Conservation (phyloP, 2,113 vertebrate species). For the Rhineura floridana region DNA sequence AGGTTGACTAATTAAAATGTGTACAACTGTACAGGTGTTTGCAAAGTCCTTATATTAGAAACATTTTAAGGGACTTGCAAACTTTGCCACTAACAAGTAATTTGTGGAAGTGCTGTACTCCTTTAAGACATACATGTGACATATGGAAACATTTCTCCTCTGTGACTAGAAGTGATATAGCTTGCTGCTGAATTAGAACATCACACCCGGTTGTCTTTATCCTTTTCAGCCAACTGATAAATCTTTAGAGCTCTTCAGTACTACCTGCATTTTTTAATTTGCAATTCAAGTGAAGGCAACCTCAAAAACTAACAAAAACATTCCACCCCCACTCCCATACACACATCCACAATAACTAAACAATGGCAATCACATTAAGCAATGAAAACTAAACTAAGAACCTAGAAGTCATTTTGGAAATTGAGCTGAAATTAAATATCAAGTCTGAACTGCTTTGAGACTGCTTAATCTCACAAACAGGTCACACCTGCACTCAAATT, state of each 20-base stretch:
- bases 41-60: not conserved
- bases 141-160: slow-evolving; percentile 43
- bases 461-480: not conserved
- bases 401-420: not conserved
- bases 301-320: not conserved
- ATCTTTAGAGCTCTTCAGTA: slow-evolving; percentile 16
- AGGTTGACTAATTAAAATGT: not conserved
- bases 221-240: slow-evolving; percentile 36
- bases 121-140: slow-evolving; percentile 19
- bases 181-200: slow-evolving; percentile 13
- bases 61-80: not conserved
- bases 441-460: not conserved
- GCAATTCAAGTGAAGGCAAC: not conserved
- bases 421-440: not conserved
- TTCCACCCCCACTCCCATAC: not conserved
- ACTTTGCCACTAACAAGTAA: not conserved
- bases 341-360: not conserved
- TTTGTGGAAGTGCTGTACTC: not conserved
- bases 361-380: not conserved
- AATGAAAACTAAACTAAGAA: not conserved
- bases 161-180: accelerated
- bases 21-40: not conserved
- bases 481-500: not conserved
- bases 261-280: slow-evolving; percentile 6
- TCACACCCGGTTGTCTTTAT: not conserved